Conservation (phyloP, 2,797 vertebrate genomes). For the Cichlasoma orientale region DNA sequence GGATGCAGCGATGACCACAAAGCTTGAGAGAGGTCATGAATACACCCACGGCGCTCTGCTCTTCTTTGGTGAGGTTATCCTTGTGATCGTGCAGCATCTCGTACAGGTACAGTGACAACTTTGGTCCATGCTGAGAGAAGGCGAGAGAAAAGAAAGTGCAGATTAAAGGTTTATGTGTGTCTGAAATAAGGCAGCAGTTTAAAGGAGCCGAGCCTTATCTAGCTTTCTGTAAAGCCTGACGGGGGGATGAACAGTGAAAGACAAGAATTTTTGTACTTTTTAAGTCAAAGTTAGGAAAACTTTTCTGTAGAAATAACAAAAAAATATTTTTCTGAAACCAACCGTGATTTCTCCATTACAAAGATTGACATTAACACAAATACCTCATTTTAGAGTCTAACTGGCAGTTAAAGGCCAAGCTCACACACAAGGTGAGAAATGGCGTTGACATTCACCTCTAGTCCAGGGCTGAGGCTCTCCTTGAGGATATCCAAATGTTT, state of each 20-base stretch:
- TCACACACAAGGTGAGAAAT: no score
- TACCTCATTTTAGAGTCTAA: background rate
- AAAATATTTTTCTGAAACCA: background rate
- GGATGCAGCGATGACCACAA: conserved; percentile 91
- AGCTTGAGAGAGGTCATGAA: conserved; percentile 90
- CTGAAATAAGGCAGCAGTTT: background rate
- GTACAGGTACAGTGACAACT: conserved; percentile 91
- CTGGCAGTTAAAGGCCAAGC: background rate
- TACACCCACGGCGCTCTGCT: conserved; percentile 81
- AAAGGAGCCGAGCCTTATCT: background rate
- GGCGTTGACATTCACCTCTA: conserved; percentile 83
- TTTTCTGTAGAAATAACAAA: background rate
- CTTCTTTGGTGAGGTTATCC: conserved; percentile 86
- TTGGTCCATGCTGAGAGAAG: conserved; percentile 89
- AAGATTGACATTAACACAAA: background rate
- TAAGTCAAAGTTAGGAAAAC: background rate
- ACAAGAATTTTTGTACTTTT: conserved; percentile 3
- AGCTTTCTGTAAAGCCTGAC: background rate
- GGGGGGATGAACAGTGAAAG: background rate
- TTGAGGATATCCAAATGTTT: conserved; percentile 91
- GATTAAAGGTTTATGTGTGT: background rate
- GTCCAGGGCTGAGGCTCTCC: conserved; percentile 90
- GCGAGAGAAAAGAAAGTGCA: background rate
- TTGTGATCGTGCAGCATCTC: conserved; percentile 91
- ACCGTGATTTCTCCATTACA: background rate